Evolutionary conservation across 2,797 vertebrate genomes (phyloP).

Genomic region (Darevskia nairensis): DNA sequence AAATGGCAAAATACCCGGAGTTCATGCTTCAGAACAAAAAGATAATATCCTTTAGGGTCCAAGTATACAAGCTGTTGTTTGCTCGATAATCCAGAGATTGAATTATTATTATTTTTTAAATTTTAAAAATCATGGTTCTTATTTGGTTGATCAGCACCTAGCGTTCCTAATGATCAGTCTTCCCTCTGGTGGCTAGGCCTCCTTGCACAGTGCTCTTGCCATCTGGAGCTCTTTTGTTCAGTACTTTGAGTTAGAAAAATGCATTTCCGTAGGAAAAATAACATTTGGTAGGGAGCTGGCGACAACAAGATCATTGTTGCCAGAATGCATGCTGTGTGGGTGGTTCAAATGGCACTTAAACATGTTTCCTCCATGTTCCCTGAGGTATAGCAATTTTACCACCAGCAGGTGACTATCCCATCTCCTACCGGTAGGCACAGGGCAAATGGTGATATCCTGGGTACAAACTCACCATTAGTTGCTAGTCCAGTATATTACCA

Average conservation of each 20-base stretch:
- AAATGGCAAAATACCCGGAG: neutral
- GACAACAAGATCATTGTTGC: conserved; percentile 61
- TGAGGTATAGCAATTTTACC: conserved; percentile 56
- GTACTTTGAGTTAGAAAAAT: conserved; percentile 53
- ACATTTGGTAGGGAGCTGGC: conserved; percentile 70
- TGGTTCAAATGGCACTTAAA: conserved; percentile 74
- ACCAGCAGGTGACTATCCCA: conserved; percentile 48
- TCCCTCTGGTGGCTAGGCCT: conserved; percentile 46
- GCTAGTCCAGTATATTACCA: neutral
- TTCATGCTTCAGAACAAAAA: neutral
- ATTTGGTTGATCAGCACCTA: conserved; percentile 2
- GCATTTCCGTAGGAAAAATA: conserved; percentile 58
- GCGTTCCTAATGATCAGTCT: conserved; percentile 42
- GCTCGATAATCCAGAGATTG: conserved; percentile 15
- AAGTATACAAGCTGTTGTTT: neutral
- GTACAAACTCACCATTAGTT: neutral
- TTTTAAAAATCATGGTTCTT: no score
- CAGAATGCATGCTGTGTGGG: conserved; percentile 68
- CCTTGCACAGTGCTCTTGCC: conserved; percentile 51
- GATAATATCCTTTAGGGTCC: neutral
- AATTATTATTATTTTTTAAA: neutral
- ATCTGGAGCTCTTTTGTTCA: conserved; percentile 68
- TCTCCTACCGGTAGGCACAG: conserved; percentile 50
- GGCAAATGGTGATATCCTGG: neutral
- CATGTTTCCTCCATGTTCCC: conserved; percentile 68